Evolutionary conservation across 2,888 invertebrate genomes (phyloP).

Genomic region (Copidosoma aretas): DNA sequence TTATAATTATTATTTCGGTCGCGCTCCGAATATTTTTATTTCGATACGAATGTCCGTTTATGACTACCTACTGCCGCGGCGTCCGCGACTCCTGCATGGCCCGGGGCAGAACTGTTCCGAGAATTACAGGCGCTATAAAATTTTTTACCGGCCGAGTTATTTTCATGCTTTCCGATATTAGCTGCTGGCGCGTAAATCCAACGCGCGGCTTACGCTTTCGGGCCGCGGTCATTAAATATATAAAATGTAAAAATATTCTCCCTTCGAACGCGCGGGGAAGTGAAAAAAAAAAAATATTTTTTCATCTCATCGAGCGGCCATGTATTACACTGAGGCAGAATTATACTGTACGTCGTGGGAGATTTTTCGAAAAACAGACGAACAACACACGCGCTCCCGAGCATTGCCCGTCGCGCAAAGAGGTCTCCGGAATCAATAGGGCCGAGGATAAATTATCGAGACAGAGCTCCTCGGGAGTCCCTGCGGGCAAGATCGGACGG

Average conservation of each 20-base stretch:
- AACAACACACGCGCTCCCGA: no score
- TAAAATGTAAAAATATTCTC: no score
- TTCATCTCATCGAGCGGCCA: not conserved
- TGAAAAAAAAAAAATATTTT: constrained; percentile 22
- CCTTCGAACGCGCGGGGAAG: no score
- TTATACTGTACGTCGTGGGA: no score
- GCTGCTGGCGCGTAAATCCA: not conserved
- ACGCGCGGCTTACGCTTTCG: no score
- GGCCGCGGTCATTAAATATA: no score
- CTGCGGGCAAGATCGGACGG: constrained; percentile 55
- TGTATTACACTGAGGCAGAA: no score
- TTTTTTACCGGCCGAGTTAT: no score
- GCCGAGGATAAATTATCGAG: constrained; percentile 16
- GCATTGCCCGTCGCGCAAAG: constrained; percentile 18
- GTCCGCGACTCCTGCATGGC: constrained; percentile 20
- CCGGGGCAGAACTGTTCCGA: no score
- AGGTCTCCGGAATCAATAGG: constrained; percentile 49
- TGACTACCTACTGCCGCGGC: constrained; percentile 22
- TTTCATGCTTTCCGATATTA: no score
- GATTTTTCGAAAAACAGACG: no score
- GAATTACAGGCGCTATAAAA: not conserved
- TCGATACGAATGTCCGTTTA: constrained; percentile 35
- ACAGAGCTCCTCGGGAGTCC: not conserved
- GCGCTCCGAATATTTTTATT: constrained; percentile 11
- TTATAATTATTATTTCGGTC: no score